A percentile compares a stretch with the other conserved stretches of the same genome.
phyloP scores from a whole-genome alignment of 2,113 vertebrate species.

The Excalfactoria chinensis region DNA sequence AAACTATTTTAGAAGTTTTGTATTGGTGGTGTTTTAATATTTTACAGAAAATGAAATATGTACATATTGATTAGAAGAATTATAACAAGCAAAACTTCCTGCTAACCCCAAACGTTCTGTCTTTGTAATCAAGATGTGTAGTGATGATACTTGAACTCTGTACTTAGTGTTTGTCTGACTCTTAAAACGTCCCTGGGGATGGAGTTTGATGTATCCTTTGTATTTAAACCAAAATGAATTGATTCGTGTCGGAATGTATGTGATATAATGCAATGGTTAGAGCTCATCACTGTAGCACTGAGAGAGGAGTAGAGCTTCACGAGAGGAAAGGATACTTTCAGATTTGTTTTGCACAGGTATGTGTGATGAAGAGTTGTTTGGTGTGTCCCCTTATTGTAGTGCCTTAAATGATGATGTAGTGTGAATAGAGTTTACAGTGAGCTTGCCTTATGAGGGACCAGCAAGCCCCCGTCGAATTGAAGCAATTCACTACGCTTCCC shows the following conservation, averaged over 20 bases:
- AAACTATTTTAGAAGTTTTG: constrained; percentile 89
- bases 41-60: constrained; percentile 85
- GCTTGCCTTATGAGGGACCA: constrained; percentile 87
- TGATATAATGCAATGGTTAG: constrained; percentile 84
- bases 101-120: constrained; percentile 83
- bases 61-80: constrained; percentile 86
- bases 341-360: constrained; percentile 90
- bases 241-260: constrained; percentile 85
- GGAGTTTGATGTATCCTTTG: constrained; percentile 80
- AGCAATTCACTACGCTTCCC: constrained; percentile 76
- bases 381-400: constrained; percentile 86
- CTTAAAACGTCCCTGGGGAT: constrained; percentile 82
- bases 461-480: constrained; percentile 81
- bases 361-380: constrained; percentile 86
- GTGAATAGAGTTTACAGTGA: constrained; percentile 89
- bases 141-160: constrained; percentile 89
- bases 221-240: constrained; percentile 88
- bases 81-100: constrained; percentile 83
- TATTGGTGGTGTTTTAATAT: constrained; percentile 89
- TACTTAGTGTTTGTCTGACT: constrained; percentile 85
- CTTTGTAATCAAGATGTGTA: constrained; percentile 87
- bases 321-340: constrained; percentile 80
- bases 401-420: constrained; percentile 89
- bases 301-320: constrained; percentile 75
- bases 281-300: constrained; percentile 87